Percentiles rank a stretch among this genome's conserved stretches.
Evolutionary conservation across 1,140 invertebrate genomes (phyloP).

Genomic region (Drosophila trapezifrons): DNA sequence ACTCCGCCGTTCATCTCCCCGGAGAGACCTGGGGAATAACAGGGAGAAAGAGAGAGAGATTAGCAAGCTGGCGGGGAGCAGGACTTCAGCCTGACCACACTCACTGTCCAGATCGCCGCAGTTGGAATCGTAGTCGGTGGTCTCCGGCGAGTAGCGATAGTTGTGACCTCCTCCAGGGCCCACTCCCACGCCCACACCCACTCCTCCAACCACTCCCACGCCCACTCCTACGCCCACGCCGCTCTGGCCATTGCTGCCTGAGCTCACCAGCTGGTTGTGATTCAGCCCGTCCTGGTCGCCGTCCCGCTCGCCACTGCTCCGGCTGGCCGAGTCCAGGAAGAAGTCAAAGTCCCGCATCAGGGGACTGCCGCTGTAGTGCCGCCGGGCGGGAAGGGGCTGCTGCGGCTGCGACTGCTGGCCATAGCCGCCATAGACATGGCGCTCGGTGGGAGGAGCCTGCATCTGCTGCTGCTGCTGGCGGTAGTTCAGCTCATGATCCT

Average conservation of each 20-base stretch:
- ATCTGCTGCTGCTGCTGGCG: slow-evolving; percentile 58
- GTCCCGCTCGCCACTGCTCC: slow-evolving; percentile 76
- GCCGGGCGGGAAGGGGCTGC: slow-evolving; percentile 35
- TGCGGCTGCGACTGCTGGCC: slow-evolving; percentile 40
- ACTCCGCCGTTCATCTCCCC: slow-evolving; percentile 81
- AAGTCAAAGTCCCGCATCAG: slow-evolving; percentile 83
- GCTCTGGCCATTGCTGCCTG: slow-evolving; percentile 56
- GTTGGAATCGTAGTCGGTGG: slow-evolving; percentile 96
- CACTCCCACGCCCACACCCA: slow-evolving; percentile 51
- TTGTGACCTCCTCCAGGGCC: slow-evolving; percentile 59
- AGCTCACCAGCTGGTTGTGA: slow-evolving; percentile 73
- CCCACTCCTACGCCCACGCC: slow-evolving; percentile 45
- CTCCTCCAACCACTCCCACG: slow-evolving; percentile 56
- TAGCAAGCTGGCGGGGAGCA: background rate
- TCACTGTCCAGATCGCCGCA: slow-evolving; percentile 92
- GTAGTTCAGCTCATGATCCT: slow-evolving; percentile 57
- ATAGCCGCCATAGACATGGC: slow-evolving; percentile 51
- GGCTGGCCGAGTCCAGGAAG: slow-evolving; percentile 82
- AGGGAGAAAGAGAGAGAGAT: too few relatives aligned
- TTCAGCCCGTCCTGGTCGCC: slow-evolving; percentile 79
- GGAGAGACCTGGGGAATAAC: slow-evolving; percentile 77
- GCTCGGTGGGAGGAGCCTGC: slow-evolving; percentile 39
- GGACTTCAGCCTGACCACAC: slow-evolving; percentile 15
- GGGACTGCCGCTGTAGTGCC: slow-evolving; percentile 75
- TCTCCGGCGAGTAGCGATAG: slow-evolving; percentile 96